Percentiles rank a stretch among this genome's conserved stretches.
Evolutionary conservation across 1,140 invertebrate genomes (phyloP).

Genomic region (Eulimnadia texana): DNA sequence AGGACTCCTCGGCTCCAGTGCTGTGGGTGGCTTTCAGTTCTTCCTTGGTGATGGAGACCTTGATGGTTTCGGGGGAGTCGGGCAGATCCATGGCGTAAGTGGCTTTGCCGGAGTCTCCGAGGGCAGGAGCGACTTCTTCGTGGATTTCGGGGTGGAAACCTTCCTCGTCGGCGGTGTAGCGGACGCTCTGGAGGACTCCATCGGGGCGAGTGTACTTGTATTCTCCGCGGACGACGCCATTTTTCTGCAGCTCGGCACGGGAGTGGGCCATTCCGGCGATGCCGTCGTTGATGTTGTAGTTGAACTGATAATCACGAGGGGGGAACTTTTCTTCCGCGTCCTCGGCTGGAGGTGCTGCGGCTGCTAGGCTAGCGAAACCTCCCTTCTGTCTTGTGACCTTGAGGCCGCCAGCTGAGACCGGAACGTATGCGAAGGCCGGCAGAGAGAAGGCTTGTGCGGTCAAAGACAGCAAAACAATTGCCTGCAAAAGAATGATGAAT

Average conservation of each 20-base stretch:
- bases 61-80: constrained; percentile 2
- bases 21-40: not conserved
- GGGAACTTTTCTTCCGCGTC: no score
- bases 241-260: constrained; percentile 7
- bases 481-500: no score
- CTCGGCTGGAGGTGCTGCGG: no score
- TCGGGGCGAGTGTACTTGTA: constrained; percentile 13
- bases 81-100: constrained; percentile 10
- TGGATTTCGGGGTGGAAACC: constrained; percentile 12
- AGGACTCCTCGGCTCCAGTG: no score
- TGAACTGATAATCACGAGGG: constrained; percentile 11
- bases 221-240: constrained; percentile 11
- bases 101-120: not conserved
- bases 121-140: constrained; percentile 1
- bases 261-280: constrained; percentile 8
- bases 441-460: not conserved
- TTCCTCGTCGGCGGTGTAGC: constrained; percentile 14
- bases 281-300: constrained; percentile 15
- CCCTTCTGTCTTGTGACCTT: no score
- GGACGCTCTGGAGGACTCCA: constrained; percentile 11
- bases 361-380: no score
- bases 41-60: constrained; percentile 6
- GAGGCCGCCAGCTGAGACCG: no score
- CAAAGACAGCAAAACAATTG: constrained; percentile 4
- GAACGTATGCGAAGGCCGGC: not conserved